Evolutionary conservation across 2,113 vertebrate genomes (phyloP).

Genomic region (Python bivittatus): DNA sequence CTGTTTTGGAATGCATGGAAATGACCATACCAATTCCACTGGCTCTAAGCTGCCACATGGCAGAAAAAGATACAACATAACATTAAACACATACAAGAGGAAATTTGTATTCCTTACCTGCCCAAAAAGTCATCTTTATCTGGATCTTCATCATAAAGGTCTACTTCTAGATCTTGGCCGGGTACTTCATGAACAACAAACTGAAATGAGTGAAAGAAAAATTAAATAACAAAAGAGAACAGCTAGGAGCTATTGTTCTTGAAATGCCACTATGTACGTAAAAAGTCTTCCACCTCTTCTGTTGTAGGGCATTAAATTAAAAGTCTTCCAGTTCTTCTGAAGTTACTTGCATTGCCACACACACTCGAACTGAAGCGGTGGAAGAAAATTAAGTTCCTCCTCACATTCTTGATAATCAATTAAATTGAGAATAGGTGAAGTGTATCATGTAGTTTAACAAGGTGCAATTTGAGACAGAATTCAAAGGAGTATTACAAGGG

Average conservation of each 20-base stretch:
- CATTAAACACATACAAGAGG: neutral
- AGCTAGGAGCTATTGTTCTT: neutral
- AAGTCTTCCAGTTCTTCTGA: neutral
- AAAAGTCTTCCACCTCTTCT: neutral
- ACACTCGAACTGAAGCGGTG: neutral
- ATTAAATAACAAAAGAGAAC: neutral
- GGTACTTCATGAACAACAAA: slow-evolving; percentile 94
- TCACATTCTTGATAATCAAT: neutral
- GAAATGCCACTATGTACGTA: neutral
- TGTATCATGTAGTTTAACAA: neutral
- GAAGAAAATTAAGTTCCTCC: neutral
- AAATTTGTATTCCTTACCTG: slow-evolving; percentile 73
- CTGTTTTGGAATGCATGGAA: neutral
- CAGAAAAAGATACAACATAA: neutral
- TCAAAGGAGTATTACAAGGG: neutral
- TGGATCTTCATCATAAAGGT: slow-evolving; percentile 90
- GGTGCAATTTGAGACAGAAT: neutral
- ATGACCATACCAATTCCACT: neutral
- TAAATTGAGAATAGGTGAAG: neutral
- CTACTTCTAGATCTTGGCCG: slow-evolving; percentile 93
- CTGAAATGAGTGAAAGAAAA: slow-evolving; percentile 63
- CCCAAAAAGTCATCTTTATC: slow-evolving; percentile 95
- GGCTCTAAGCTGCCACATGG: neutral
- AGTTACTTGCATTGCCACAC: neutral
- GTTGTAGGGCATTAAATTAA: neutral